Conservation (phyloP, 2,888 invertebrate genomes). For the Clostera curtula region DNA sequence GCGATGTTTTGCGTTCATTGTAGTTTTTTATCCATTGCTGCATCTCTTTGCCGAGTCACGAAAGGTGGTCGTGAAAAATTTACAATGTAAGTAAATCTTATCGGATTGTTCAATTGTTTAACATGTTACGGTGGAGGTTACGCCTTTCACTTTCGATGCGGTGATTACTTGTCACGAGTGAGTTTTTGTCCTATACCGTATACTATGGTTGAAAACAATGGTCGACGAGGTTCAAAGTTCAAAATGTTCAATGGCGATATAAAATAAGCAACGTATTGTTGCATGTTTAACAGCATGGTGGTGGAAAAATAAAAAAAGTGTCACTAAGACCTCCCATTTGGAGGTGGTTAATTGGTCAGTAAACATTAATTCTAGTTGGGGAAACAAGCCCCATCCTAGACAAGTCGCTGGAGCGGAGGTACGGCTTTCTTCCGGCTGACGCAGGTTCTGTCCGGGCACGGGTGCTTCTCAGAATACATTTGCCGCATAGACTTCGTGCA, state of each 20-base stretch:
- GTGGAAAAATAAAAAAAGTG: no score
- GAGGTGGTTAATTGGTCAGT: no score
- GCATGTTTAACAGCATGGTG: no score
- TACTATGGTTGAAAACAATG: slow-evolving; percentile 16
- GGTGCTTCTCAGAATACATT: no score
- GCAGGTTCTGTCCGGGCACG: no score
- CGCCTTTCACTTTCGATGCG: slow-evolving; percentile 45
- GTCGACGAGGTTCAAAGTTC: slow-evolving; percentile 14
- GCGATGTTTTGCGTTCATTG: slow-evolving; percentile 15
- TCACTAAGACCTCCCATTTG: no score
- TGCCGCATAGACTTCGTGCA: no score
- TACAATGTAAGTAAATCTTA: slow-evolving; percentile 16
- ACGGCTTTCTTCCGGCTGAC: no score
- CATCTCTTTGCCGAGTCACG: slow-evolving; percentile 6
- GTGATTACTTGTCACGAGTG: slow-evolving; percentile 23
- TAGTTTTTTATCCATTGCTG: slow-evolving; percentile 15
- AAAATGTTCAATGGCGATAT: slow-evolving; percentile 10
- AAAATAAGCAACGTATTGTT: slow-evolving; percentile 2
- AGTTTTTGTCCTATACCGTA: slow-evolving; percentile 22
- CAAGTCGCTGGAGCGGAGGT: no score
- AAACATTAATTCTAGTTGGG: no score
- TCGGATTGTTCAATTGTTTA: slow-evolving; percentile 16
- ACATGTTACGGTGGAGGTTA: slow-evolving; percentile 32
- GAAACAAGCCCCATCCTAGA: no score
- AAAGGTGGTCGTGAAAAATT: slow-evolving; percentile 7